Base-by-base conservation (phyloP, 2,113 vertebrate genomes). In the Aleadryas rufinucha region DNA sequence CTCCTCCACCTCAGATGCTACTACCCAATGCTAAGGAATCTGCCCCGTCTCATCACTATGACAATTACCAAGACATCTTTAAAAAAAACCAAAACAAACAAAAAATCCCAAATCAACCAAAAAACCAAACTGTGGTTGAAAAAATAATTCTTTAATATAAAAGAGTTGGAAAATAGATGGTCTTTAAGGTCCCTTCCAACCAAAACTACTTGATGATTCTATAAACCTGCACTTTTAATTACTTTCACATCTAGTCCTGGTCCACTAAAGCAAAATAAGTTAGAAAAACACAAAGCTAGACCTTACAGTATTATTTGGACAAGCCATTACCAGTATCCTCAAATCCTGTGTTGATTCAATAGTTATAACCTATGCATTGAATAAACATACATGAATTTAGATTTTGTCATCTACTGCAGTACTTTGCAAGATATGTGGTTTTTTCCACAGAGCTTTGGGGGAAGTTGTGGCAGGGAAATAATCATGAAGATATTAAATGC, bases 21-120 rank as follows among this genome's bases (percentile, higher is more conserved):
- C 70, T 4, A 20, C 4, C 7, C 16, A 68, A 21, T 15, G 75
- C 5, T 20, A 80, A 57, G 35, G 17, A 92, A 69, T 30, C 10
- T 3, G 2, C 9, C 20, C 27, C 1, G 0, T 54, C 33, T 26
- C 37, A 22, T 31, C 22, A 64, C 5, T 7, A 18, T 13, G 3
- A 74, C 28, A 68, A 69, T 5, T 63, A 27, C 11, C 13, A 8
- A 69, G 23, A 19, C 30, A 13, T 3, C 6, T 24, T n/a, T 37
- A 18, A 33, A 31, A 72, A 19, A 7, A 19, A 18, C 10, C 23
- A 37, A 37, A 60, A 37, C 24, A 37, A 60, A 30, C 3, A 18
- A 64, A 30, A n/a, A 31, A 3, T 2, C 8, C 7, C 17, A 80
- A 56, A 56, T 16, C 35, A 39, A 28, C 1, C 2, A 23, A 54